These are phyloP conservation scores for Drosophila malerkotliana DNA, from an alignment of 1,140 invertebrate genomes.

Conservation along the genomic window DNA sequence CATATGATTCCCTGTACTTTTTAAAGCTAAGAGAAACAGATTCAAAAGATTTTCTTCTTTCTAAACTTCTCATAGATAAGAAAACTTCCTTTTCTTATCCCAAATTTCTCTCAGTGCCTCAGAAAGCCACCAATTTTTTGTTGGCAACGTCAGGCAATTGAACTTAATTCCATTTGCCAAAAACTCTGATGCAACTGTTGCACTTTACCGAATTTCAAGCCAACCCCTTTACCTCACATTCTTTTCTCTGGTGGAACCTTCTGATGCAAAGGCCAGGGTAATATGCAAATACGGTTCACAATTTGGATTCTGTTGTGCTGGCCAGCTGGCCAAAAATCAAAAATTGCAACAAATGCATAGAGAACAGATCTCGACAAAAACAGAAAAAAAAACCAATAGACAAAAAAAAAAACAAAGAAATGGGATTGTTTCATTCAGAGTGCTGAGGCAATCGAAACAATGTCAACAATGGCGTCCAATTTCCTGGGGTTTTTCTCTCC, in stretches of 20 bases:
- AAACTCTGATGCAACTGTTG: slow-evolving; percentile 41
- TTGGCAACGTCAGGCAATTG: slow-evolving; percentile 19
- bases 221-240: not conserved
- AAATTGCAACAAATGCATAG: slow-evolving; percentile 15
- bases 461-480: slow-evolving; percentile 43
- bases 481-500: slow-evolving; percentile 3
- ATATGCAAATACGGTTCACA: slow-evolving; percentile 7
- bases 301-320: not conserved
- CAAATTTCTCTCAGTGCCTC: not conserved
- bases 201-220: slow-evolving; percentile 23
- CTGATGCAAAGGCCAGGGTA: not conserved
- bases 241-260: no score
- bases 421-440: slow-evolving; percentile 5
- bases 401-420: not conserved
- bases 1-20: no score
- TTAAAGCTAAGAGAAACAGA: no score
- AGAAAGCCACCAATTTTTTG: not conserved
- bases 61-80: no score
- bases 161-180: slow-evolving; percentile 41
- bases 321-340: slow-evolving; percentile 18
- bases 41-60: no score
- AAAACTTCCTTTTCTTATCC: not conserved
- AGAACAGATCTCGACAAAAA: slow-evolving; percentile 7
- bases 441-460: slow-evolving; percentile 28
- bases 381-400: not conserved